Percentiles rank a stretch among this genome's conserved stretches.
Evolutionary conservation across 2,113 vertebrate genomes (phyloP).

Genomic region (Peromyscus leucopus): DNA sequence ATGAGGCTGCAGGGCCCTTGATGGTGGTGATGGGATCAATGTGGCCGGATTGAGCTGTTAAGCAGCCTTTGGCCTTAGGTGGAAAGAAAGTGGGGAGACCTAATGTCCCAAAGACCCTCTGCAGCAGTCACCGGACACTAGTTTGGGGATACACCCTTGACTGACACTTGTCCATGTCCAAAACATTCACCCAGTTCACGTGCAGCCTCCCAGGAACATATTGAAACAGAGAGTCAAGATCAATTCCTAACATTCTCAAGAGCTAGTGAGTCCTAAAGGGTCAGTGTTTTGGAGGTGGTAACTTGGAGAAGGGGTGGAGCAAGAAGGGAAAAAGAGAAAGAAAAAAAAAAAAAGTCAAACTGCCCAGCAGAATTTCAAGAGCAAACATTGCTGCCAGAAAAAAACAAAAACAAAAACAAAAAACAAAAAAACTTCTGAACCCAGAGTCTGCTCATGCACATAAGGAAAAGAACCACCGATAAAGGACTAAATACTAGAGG

Average conservation of each 20-base stretch:
- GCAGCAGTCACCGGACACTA: background rate
- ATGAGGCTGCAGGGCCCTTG: slow-evolving; percentile 47
- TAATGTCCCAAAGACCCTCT: background rate
- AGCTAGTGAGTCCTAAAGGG: background rate
- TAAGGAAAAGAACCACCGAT: slow-evolving; percentile 75
- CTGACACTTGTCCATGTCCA: background rate
- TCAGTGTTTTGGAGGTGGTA: background rate
- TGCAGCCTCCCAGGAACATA: background rate
- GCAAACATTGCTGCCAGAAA: background rate
- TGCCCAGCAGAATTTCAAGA: background rate
- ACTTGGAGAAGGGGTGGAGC: background rate
- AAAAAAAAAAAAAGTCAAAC: accelerated
- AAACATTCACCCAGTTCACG: background rate
- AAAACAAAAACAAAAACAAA: background rate
- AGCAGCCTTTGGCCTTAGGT: background rate
- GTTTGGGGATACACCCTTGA: background rate
- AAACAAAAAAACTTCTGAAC: slow-evolving; percentile 17
- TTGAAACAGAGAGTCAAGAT: background rate
- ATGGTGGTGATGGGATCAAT: slow-evolving; percentile 23
- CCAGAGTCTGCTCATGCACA: slow-evolving; percentile 49
- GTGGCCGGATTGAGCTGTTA: slow-evolving; percentile 63
- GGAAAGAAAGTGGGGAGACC: background rate
- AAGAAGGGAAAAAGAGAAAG: background rate
- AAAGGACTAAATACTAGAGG: slow-evolving; percentile 80
- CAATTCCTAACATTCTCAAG: background rate